Evolutionary conservation across 2,113 vertebrate genomes (phyloP).

Genomic region (Syngnathus typhle): DNA sequence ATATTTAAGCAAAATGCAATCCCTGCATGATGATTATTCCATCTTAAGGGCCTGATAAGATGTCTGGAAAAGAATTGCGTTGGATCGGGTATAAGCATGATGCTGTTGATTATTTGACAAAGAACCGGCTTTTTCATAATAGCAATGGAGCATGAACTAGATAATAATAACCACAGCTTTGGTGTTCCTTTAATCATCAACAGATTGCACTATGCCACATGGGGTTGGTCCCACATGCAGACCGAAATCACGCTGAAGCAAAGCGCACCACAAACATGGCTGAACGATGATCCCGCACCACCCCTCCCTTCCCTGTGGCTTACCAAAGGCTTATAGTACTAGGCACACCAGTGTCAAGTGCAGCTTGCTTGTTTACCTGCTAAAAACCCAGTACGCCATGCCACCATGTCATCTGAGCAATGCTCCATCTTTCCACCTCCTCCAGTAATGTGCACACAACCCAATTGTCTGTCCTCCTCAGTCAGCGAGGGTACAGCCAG

Average conservation of each 20-base stretch:
- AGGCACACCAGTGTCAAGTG: background rate
- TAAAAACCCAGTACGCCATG: background rate
- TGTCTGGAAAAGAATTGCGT: background rate
- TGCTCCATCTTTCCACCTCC: slow-evolving; percentile 25
- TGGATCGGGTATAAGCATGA: too few species aligned
- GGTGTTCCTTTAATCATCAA: background rate
- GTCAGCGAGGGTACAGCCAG: slow-evolving; percentile 46
- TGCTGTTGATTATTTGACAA: too few species aligned
- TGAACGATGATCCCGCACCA: background rate
- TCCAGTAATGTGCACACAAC: slow-evolving; percentile 32
- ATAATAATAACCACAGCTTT: background rate
- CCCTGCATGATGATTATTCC: slow-evolving; percentile 15
- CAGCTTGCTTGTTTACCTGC: background rate
- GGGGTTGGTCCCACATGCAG: background rate
- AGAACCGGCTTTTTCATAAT: background rate
- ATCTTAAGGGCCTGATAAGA: slow-evolving; percentile 28
- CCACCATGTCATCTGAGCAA: slow-evolving; percentile 27
- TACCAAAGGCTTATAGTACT: background rate
- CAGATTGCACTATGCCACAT: background rate
- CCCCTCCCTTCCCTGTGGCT: background rate
- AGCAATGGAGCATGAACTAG: background rate
- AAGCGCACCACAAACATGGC: background rate
- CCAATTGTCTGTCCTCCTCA: slow-evolving; percentile 19
- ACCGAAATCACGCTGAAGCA: background rate
- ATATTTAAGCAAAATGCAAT: background rate